Percentiles rank a stretch among this genome's conserved stretches.
phyloP scores from a whole-genome alignment of 2,797 vertebrate genomes.

The Fratercula arctica region DNA sequence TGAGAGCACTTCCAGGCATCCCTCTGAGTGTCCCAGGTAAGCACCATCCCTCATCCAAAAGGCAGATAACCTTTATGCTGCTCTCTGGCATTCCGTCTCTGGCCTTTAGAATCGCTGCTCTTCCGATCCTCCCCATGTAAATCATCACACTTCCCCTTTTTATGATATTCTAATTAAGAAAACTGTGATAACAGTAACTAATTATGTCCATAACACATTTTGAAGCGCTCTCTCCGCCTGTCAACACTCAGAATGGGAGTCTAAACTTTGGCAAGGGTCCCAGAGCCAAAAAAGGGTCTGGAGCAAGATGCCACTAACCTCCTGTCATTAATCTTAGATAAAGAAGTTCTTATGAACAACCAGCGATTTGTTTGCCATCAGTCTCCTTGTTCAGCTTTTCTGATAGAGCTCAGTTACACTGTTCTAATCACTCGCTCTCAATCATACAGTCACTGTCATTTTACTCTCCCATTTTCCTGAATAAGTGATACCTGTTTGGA shows the following conservation, averaged over 20 bases:
- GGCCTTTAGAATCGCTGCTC: conserved; percentile 64
- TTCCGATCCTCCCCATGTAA: conserved; percentile 62
- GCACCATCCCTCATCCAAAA: conserved; percentile 46
- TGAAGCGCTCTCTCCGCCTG: conserved; percentile 49
- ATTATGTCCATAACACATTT: conserved; percentile 66
- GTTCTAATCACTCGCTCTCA: background rate
- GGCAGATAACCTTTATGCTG: conserved; percentile 60
- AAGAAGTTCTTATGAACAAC: conserved; percentile 35
- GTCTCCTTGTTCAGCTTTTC: background rate
- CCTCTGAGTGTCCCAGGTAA: conserved; percentile 14
- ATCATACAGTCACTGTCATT: background rate
- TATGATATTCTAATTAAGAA: conserved; percentile 72
- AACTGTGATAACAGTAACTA: conserved; percentile 63
- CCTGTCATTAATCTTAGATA: conserved; percentile 38
- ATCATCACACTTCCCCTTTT: conserved; percentile 60
- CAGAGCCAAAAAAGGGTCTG: conserved; percentile 36
- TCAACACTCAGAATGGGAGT: conserved; percentile 48
- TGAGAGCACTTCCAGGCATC: background rate
- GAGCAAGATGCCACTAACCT: conserved; percentile 38
- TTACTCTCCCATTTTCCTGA: background rate
- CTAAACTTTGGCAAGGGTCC: conserved; percentile 42
- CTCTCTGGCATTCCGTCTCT: conserved; percentile 34
- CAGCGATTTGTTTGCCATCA: background rate
- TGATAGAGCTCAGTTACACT: background rate
- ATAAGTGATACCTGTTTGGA: background rate